Evolutionary conservation across 2,888 invertebrate species (phyloP).

Genomic region (Troides aeacus): DNA sequence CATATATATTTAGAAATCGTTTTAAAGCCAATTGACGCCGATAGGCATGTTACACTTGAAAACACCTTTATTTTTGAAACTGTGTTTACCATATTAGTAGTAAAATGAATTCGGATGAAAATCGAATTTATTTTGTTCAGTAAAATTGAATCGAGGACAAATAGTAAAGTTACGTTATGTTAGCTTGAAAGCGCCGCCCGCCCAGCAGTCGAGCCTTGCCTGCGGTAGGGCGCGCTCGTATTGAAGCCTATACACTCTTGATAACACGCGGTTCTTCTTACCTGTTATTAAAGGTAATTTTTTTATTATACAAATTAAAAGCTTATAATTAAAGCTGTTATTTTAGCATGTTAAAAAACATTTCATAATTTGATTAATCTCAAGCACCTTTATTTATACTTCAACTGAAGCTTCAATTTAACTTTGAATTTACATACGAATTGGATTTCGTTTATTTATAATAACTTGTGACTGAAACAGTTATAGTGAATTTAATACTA

Average conservation of each 20-base stretch:
- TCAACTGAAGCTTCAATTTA: too few relatives aligned
- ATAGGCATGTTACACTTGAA: too few relatives aligned
- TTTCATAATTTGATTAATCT: too few relatives aligned
- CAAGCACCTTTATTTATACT: too few relatives aligned
- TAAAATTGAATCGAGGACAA: conserved; percentile 9
- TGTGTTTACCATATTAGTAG: not conserved
- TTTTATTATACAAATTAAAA: not conserved
- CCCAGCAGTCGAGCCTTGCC: conserved; percentile 53
- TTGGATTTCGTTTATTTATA: not conserved
- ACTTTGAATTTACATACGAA: not conserved
- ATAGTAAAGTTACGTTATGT: conserved; percentile 13
- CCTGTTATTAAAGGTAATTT: conserved; percentile 23
- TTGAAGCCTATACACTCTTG: conserved; percentile 29
- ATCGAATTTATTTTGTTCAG: not conserved
- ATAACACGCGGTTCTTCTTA: conserved; percentile 35
- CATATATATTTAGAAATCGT: too few relatives aligned
- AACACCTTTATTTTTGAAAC: too few relatives aligned
- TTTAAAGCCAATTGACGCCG: too few relatives aligned
- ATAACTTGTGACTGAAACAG: not conserved
- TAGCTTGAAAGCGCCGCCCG: conserved; percentile 44
- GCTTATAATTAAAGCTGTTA: not conserved
- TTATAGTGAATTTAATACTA: not conserved
- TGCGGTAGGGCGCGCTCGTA: conserved; percentile 49
- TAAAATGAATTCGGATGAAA: too few relatives aligned
- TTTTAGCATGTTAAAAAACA: too few relatives aligned